Evolutionary conservation across 2,797 vertebrate genomes (phyloP).

Genomic region (Enteromius radiatus): DNA sequence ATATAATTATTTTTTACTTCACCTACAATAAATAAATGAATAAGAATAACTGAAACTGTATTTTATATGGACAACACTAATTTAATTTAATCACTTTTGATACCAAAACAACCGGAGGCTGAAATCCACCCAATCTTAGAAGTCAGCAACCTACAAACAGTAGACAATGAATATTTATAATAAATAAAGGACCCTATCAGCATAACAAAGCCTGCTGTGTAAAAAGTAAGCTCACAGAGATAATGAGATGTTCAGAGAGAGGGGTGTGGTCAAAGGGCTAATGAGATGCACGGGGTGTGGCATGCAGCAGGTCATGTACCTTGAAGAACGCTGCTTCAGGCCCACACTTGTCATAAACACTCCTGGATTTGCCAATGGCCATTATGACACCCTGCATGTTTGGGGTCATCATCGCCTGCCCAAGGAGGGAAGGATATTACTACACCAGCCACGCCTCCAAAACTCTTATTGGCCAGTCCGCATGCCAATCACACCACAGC

Average conservation of each 20-base stretch:
- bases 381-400: slow-evolving; percentile 99
- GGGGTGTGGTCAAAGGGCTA: slow-evolving; percentile 35
- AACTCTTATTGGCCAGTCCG: slow-evolving; percentile 26
- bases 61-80: not conserved
- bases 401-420: slow-evolving; percentile 99
- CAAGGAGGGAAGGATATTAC: slow-evolving; percentile 78
- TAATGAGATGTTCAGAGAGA: slow-evolving; percentile 16
- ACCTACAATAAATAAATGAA: not conserved
- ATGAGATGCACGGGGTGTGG: slow-evolving; percentile 58
- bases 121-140: not conserved
- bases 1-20: too few relatives aligned
- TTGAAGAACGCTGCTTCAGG: slow-evolving; percentile 99
- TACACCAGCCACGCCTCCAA: slow-evolving; percentile 53
- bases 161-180: not conserved
- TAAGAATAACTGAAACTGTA: not conserved
- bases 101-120: too few relatives aligned
- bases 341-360: slow-evolving; percentile 96
- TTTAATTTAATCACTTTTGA: not conserved
- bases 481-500: slow-evolving; percentile 38
- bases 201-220: not conserved
- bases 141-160: not conserved
- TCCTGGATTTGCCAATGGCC: slow-evolving; percentile 98
- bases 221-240: slow-evolving; percentile 1
- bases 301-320: slow-evolving; percentile 83
- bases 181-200: not conserved